Evolutionary conservation across 2,888 invertebrate genomes (phyloP).

Genomic region (Mesoligia furuncula): DNA sequence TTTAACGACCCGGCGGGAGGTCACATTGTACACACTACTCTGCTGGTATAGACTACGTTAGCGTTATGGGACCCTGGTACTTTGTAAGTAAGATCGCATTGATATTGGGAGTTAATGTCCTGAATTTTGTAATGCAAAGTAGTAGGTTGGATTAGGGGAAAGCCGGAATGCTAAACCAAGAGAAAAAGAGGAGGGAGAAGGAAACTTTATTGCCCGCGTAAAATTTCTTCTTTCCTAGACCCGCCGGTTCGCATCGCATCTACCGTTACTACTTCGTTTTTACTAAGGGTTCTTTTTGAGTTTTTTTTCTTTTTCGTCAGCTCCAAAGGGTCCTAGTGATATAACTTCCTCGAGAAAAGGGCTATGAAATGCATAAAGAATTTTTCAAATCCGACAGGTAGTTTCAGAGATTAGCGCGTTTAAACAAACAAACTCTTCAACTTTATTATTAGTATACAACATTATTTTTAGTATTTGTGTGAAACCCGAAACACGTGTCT

Average conservation of each 20-base stretch:
- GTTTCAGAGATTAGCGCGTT: background rate
- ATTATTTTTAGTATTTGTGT: too few relatives aligned
- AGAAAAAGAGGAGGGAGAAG: background rate
- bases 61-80: slow-evolving; percentile 41
- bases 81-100: slow-evolving; percentile 37
- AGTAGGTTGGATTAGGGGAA: background rate
- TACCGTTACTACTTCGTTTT: background rate
- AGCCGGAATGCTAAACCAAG: too few relatives aligned
- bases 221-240: background rate
- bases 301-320: background rate
- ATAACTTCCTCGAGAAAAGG: background rate
- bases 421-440: background rate
- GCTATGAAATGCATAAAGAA: background rate
- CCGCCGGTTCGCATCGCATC: background rate
- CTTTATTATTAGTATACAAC: background rate
- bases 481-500: too few relatives aligned
- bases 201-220: background rate
- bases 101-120: slow-evolving; percentile 11
- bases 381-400: background rate
- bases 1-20: slow-evolving; percentile 66
- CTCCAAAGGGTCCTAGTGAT: background rate
- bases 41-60: slow-evolving; percentile 45
- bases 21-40: slow-evolving; percentile 53
- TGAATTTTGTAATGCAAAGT: slow-evolving; percentile 5
- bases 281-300: background rate